Evolutionary conservation across 2,797 vertebrate species (phyloP).

Genomic region (Peromyscus melanophrys): DNA sequence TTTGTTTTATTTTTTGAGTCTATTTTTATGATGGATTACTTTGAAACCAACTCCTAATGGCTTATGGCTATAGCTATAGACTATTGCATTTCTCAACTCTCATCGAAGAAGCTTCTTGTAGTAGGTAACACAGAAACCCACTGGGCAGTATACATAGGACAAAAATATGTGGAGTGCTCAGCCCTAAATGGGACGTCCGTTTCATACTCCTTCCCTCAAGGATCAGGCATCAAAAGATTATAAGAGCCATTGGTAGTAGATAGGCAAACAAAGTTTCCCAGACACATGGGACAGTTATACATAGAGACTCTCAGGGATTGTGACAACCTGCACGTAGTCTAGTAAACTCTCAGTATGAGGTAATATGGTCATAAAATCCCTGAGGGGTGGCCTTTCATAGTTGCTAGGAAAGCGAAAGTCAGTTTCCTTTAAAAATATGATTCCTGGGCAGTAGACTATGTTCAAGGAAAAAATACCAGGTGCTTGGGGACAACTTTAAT

Average conservation of each 20-base stretch:
- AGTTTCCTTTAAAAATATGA: background rate
- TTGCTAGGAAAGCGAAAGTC: no score
- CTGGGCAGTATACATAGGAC: background rate
- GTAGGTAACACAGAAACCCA: background rate
- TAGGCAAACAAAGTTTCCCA: background rate
- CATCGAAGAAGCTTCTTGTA: background rate
- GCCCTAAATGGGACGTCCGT: accelerated
- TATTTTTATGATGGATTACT: background rate
- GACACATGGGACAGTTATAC: background rate
- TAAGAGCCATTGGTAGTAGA: background rate
- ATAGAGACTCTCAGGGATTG: background rate
- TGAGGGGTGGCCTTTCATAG: background rate
- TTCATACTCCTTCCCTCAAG: background rate
- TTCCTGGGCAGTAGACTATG: background rate
- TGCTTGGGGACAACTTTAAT: background rate
- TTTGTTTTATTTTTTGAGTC: background rate
- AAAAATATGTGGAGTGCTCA: background rate
- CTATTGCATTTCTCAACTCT: background rate
- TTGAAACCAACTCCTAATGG: background rate
- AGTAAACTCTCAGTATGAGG: background rate
- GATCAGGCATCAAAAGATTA: background rate
- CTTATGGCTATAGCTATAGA: background rate
- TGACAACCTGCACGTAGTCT: background rate
- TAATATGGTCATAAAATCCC: background rate
- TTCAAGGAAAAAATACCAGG: no score